These are phyloP conservation scores for Lapara coniferarum DNA, from an alignment of 2,888 invertebrate species.

Conservation along the genomic window DNA sequence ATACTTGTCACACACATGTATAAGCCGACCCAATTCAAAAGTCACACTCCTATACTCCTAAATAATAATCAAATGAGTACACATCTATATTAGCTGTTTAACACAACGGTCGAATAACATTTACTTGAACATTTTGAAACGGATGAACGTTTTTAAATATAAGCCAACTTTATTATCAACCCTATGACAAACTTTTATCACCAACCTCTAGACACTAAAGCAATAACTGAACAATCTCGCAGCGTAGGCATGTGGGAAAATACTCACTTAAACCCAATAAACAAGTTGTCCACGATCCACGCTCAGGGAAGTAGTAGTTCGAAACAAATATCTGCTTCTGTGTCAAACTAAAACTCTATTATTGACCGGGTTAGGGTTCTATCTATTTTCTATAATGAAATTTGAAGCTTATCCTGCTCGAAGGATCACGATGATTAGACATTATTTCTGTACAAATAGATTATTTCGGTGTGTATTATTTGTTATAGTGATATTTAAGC, in stretches of 20 bases:
- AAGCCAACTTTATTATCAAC: no score
- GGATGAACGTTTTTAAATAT: no score
- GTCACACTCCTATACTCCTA: no score
- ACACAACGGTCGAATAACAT: no score
- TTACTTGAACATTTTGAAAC: no score
- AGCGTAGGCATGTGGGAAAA: neutral
- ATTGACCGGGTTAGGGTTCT: conserved; percentile 1
- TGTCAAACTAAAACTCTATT: conserved; percentile 3
- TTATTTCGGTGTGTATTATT: neutral
- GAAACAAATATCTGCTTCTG: conserved; percentile 2
- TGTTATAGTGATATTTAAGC: neutral
- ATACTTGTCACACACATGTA: no score
- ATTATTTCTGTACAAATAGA: neutral
- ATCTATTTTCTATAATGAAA: conserved; percentile 21
- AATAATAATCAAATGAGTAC: no score
- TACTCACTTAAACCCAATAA: conserved; percentile 11
- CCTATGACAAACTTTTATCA: no score
- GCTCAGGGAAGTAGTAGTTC: neutral
- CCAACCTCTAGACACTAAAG: neutral
- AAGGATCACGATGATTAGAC: conserved; percentile 6
- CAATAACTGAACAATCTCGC: conserved; percentile 7
- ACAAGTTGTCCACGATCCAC: conserved; percentile 1
- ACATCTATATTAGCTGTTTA: no score
- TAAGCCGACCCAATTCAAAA: no score
- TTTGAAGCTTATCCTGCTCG: conserved; percentile 12